These are phyloP conservation scores for Phalera bucephala DNA, from an alignment of 2,888 invertebrate species.

Conservation along the genomic window DNA sequence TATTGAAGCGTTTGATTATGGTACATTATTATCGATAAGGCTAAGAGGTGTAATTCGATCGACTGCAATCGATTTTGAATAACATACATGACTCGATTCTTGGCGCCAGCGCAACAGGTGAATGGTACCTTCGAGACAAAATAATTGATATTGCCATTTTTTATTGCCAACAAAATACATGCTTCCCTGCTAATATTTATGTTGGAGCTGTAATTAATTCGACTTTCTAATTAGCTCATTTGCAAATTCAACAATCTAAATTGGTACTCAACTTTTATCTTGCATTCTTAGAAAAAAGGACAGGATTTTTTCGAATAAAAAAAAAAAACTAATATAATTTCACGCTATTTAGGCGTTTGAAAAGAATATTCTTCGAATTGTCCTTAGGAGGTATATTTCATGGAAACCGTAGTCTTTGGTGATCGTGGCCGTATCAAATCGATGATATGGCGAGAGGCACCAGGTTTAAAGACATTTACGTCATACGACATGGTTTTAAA, in stretches of 20 bases:
- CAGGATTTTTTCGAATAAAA: neutral
- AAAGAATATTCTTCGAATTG: neutral
- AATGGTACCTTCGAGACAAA: too few species aligned
- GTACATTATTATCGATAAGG: neutral
- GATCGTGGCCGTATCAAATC: neutral
- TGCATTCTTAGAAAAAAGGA: neutral
- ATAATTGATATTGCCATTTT: too few species aligned
- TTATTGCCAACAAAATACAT: too few species aligned
- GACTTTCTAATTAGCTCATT: too few species aligned
- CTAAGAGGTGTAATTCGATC: neutral
- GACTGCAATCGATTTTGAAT: neutral
- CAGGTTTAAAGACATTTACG: too few species aligned
- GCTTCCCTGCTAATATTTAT: too few species aligned
- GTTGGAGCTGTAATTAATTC: too few species aligned
- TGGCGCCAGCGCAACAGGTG: conserved; percentile 1
- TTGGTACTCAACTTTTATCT: too few species aligned
- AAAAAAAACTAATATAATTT: neutral
- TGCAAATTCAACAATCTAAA: too few species aligned
- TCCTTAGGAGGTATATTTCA: neutral
- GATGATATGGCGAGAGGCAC: neutral
- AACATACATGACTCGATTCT: neutral
- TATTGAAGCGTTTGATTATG: neutral
- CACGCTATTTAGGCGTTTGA: neutral
- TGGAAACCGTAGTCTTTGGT: neutral
- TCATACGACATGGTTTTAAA: too few species aligned